Conservation (phyloP, 1,140 invertebrate species). For the Vollenhovia emeryi region DNA sequence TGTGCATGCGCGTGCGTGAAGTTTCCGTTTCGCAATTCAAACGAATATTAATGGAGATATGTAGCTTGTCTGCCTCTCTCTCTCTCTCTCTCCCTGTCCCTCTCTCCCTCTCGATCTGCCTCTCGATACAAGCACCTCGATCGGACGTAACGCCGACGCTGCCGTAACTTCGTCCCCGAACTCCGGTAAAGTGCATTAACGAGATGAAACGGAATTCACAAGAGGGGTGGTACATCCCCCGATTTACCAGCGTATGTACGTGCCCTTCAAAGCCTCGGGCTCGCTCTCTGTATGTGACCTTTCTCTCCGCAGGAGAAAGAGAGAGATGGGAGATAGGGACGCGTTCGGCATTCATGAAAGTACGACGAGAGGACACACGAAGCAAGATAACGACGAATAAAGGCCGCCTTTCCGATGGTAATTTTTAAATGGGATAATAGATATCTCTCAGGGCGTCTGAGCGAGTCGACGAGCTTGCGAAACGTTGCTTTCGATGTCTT, state of each 20-base stretch:
- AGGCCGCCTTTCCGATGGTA: conserved; percentile 66
- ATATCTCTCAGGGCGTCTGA: conserved; percentile 56
- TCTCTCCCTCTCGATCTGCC: background rate
- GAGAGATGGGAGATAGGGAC: background rate
- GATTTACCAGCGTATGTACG: conserved; percentile 33
- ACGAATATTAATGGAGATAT: conserved; percentile 55
- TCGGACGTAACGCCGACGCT: conserved; percentile 38
- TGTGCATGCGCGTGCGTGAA: background rate
- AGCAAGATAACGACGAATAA: conserved; percentile 17
- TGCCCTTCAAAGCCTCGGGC: conserved; percentile 20
- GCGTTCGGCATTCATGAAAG: conserved; percentile 28
- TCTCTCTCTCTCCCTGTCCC: background rate
- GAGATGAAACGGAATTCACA: conserved; percentile 68
- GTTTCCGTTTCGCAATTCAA: conserved; percentile 53
- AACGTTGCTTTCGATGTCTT: conserved; percentile 44
- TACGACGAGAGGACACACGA: conserved; percentile 1
- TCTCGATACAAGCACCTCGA: conserved; percentile 56
- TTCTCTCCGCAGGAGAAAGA: background rate
- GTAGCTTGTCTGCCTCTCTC: background rate
- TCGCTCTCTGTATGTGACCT: background rate
- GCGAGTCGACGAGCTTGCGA: conserved; percentile 50
- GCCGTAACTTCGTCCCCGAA: conserved; percentile 50
- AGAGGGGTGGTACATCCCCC: conserved; percentile 8
- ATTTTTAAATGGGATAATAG: conserved; percentile 75
- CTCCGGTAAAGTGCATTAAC: conserved; percentile 67